phyloP scores from a whole-genome alignment of 1,140 invertebrate genomes.

The Lepidurus couesii region DNA sequence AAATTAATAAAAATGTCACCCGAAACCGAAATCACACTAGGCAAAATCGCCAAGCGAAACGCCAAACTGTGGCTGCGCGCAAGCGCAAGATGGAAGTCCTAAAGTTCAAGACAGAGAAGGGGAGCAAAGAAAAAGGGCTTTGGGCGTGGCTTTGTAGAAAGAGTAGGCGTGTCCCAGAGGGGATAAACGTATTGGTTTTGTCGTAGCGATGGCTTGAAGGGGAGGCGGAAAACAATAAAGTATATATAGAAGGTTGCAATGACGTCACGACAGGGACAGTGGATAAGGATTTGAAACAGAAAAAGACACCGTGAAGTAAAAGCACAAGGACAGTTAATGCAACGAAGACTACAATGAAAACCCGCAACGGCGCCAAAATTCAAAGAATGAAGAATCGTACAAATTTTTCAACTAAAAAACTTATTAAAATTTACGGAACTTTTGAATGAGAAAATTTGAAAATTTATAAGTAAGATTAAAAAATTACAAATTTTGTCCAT shows the following conservation, averaged over 20 bases:
- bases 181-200: not conserved
- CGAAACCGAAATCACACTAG: not conserved
- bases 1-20: not conserved
- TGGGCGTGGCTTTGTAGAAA: not conserved
- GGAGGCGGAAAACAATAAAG: not conserved
- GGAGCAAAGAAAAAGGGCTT: not conserved
- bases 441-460: no score
- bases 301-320: not conserved
- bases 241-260: no score
- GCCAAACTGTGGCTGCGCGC: not conserved
- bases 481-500: not conserved
- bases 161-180: no score
- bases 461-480: no score
- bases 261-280: no score
- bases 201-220: not conserved
- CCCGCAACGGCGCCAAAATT: not conserved
- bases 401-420: no score
- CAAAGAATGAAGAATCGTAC: not conserved
- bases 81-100: not conserved
- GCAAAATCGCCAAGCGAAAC: constrained; percentile 14
- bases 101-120: not conserved
- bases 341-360: not conserved
- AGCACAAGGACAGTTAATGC: not conserved
- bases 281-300: not conserved
- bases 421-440: no score